Evolutionary conservation across 2,797 vertebrate species (phyloP), one percentile per base, ranked within the genome.

Genomic region (Pterois miles): DNA sequence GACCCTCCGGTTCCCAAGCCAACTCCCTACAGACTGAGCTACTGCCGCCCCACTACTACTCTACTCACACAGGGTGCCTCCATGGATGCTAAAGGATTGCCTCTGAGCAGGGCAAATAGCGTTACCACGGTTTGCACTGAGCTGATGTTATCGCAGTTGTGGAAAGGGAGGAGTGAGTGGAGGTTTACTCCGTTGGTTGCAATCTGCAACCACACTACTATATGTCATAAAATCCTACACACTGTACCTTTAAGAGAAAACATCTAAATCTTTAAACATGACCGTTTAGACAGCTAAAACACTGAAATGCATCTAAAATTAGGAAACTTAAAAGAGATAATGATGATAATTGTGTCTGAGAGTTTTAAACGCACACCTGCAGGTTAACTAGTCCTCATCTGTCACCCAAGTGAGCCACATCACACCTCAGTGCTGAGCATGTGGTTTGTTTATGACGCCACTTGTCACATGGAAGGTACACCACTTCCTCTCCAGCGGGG

Each of bases 401-500:
- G 67, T 76, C 80, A 73, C 50, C 34, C 4, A 50, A 25, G 82
- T 76, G 80, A 76, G 56, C 40, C n/a, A 14, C 50, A 50, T 81
- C 71, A 54, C 87, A 85, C 72, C 69, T 73, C 48, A 4, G 25
- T 54, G 74, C 20, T 27, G 65, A 74, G 71, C 40, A 63, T 36
- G 66, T 31, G 74, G 43, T 79, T 57, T 18, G 53, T 66, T 82
- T 62, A 38, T 80, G 80, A 60, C 70, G 25, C 60, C 65, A 8
- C 20, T 71, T 29, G 13, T 72, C 78, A 74, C 36, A 1, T 62
- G 68, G 43, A 46, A 31, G 52, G 23, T 4, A 2, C 67, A n/a
- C 43, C 43, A 36, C 58, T 83, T 87, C 81, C 79, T 76, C 31
- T 46, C 50, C 48, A 20, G 36, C 11, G 4, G 65, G 80, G 77